These are phyloP conservation scores for Grus americana DNA, from an alignment of 2,113 vertebrate species.

Conservation along the genomic window DNA sequence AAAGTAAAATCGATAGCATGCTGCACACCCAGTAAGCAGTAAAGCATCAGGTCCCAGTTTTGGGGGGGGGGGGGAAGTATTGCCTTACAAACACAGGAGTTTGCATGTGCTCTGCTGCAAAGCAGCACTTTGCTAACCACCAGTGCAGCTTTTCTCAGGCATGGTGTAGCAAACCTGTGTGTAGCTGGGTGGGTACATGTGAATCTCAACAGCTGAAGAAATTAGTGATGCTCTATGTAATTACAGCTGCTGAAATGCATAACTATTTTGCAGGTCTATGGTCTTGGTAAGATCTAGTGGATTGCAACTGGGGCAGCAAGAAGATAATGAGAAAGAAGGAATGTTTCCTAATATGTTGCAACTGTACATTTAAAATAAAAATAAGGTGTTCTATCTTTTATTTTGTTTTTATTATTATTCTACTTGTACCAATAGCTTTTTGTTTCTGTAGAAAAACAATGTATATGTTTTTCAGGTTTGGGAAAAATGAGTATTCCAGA, in stretches of 20 bases:
- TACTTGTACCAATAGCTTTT: neutral
- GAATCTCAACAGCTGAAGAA: neutral
- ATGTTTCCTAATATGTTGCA: neutral
- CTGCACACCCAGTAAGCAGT: accelerated
- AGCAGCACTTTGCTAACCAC: neutral
- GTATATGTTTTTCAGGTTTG: neutral
- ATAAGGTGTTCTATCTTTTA: neutral
- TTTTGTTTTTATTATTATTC: neutral
- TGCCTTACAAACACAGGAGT: no score
- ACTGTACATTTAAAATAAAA: neutral
- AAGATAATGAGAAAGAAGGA: neutral
- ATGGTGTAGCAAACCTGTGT: accelerated
- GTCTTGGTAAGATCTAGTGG: neutral
- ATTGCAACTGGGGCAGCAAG: neutral
- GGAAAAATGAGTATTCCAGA: neutral
- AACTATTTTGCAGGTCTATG: accelerated
- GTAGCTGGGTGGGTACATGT: accelerated
- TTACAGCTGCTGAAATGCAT: neutral
- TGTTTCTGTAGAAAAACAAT: neutral
- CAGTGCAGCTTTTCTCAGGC: accelerated
- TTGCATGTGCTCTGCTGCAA: neutral
- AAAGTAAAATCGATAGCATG: neutral
- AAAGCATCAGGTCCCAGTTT: neutral
- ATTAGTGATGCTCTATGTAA: neutral
- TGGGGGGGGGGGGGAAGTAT: no score